A percentile compares a stretch with the other conserved stretches of the same genome.
Conservation (phyloP, 2,113 vertebrate genomes). For the Podarcis muralis region DNA sequence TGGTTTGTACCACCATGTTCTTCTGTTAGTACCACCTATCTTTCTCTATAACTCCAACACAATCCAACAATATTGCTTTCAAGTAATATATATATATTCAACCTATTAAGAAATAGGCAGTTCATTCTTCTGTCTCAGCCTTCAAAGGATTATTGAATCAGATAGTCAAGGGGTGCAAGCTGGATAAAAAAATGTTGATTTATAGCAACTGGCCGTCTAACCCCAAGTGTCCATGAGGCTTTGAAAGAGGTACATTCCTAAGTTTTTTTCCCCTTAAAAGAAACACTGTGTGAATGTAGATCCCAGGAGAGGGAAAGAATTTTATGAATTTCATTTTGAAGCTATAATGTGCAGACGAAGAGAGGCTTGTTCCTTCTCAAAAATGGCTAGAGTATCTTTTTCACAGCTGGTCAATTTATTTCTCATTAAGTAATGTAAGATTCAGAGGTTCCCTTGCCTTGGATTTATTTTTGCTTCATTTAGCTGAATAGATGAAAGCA, state of each 20-base stretch:
- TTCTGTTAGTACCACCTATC: neutral
- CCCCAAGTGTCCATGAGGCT: neutral
- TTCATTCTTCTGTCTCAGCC: neutral
- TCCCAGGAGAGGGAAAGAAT: slow-evolving; percentile 44
- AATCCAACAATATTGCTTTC: neutral
- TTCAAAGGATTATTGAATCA: slow-evolving; percentile 36
- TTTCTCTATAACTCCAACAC: neutral
- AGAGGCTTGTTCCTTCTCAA: slow-evolving; percentile 33
- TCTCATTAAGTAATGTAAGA: slow-evolving; percentile 55
- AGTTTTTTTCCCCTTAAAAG: slow-evolving; percentile 12
- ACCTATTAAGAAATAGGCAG: neutral
- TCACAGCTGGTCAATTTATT: slow-evolving; percentile 55
- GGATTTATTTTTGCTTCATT: slow-evolving; percentile 43
- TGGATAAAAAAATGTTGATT: neutral
- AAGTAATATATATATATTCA: neutral
- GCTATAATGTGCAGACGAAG: slow-evolving; percentile 10
- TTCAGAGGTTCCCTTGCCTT: slow-evolving; percentile 47
- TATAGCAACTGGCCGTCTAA: slow-evolving; percentile 28
- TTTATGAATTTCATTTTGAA: slow-evolving; percentile 46
- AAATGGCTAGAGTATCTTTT: slow-evolving; percentile 28
- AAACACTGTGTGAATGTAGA: neutral
- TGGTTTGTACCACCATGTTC: neutral
- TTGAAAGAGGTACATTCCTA: slow-evolving; percentile 5
- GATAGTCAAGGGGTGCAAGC: slow-evolving; percentile 40
- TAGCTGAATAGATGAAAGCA: slow-evolving; percentile 40